Evolutionary conservation across 2,797 vertebrate genomes (phyloP).

Genomic region (Oophaga sylvatica): DNA sequence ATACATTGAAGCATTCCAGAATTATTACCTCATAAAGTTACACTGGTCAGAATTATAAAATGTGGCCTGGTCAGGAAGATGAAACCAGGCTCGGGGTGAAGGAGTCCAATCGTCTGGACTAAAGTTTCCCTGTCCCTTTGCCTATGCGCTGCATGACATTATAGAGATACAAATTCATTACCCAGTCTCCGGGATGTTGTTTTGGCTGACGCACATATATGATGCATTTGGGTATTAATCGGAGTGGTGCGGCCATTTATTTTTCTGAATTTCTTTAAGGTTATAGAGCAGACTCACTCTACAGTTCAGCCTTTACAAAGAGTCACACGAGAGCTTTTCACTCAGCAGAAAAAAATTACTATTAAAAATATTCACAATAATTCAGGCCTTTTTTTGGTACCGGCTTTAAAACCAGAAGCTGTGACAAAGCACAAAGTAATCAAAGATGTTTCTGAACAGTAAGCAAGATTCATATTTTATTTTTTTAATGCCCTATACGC

Average conservation of each 20-base stretch:
- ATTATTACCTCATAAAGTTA: no score
- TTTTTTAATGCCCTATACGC: not conserved
- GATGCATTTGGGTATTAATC: conserved; percentile 15
- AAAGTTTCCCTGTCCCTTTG: not conserved
- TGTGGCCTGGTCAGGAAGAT: no score
- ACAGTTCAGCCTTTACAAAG: not conserved
- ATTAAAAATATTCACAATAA: not conserved
- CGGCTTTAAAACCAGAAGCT: not conserved
- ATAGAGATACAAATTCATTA: not conserved
- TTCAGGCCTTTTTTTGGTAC: not conserved
- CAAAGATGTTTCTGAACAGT: not conserved
- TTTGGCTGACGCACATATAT: not conserved
- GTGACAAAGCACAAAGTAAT: not conserved
- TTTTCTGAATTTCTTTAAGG: not conserved
- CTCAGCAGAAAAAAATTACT: not conserved
- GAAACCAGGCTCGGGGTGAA: no score
- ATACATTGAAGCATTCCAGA: no score
- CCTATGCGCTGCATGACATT: not conserved
- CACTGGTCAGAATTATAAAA: no score
- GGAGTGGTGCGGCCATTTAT: not conserved
- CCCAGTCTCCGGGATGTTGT: not conserved
- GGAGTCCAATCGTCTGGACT: not conserved
- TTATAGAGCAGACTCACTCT: not conserved
- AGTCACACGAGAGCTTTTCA: not conserved
- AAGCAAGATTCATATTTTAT: not conserved